Evolutionary conservation across 2,888 invertebrate genomes (phyloP), one percentile per base, ranked within the genome.

Genomic region (Drosophila gaucha): DNA sequence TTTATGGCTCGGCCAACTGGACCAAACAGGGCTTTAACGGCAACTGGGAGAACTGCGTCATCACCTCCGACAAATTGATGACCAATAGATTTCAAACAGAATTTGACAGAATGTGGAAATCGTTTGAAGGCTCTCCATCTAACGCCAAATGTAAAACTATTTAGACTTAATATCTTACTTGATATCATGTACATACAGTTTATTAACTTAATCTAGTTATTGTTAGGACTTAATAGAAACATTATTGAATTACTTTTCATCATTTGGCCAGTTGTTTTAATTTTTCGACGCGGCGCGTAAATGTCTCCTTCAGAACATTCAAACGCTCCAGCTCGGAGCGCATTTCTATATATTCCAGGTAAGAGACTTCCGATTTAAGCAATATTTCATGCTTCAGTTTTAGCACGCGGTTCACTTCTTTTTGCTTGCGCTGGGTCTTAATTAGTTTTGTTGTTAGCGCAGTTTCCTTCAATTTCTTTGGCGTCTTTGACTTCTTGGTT

Each of bases 1-100:
- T 90, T 8, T 87, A 70, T 9, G 91, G 91, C 3, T 91, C 91
- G 3, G 72, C 84, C n/a, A 91, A 91, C 33, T 91, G 90, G 90
- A 91, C 91, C 0, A 51, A 59, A 38, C 63, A 89, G 75, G 92
- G 88, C 6, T 79, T 92, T 6, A 63, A 78, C n/a, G 76, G 80
- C 1, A 92, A 91, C 71, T 92, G 88, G 86, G 91, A 91, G 64
- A 91, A 90, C 62, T 84, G 87, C 36, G 49, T 90, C 26, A 80
- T 92, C 12, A 90, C 79, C 8, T 86, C 83, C 0, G 87, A 91
- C 35, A 30, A 50, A 10, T 3, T 43, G 5, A 12, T 89, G 16
- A 26, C 80, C 2, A 16, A 43, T 6, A 31, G 50, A 36, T 91
- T 82, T 54, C 88, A 90, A 56, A 36, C 51, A 1, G 91, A 91